Evolutionary conservation across 2,113 vertebrate species (phyloP), one percentile per base, ranked within the genome.

Genomic region (Zootoca vivipara): DNA sequence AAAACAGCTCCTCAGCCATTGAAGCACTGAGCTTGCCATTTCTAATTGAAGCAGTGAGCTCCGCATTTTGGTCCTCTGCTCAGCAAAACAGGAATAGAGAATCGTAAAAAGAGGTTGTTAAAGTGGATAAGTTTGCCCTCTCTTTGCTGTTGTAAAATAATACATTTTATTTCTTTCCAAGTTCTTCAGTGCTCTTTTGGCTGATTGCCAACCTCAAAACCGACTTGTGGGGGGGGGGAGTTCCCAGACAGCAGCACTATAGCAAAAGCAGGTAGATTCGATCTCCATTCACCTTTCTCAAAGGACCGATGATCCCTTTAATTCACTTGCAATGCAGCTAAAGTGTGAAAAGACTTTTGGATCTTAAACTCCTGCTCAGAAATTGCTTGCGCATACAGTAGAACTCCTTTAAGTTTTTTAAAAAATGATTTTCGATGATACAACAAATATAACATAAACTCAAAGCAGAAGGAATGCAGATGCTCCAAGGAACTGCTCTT

Each of bases 181-280:
- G 87, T 92, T 96, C 10, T 92, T 87, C 94, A 91, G 75, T 91
- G 87, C 87, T 87, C 78, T 91, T 96, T 96, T 92, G 89, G 90
- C 18, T 91, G 88, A 73, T 88, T 94, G 91, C 91, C 92, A 93
- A 75, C 52, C 77, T 73, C 78, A 92, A 87, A 95, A 92, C 74
- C 94, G 87, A 88, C 75, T 93, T 95, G 67, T 93, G 89, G 94
- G 58, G 4, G 58, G 8, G 8, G 90, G 89, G 85, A 77, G 81
- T 77, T 93, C 89, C 92, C 88, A 91, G 46, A 52, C 10, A 52
- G 46, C 79, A 86, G 52, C 22, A 58, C 85, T 96, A n/a, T 91
- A 86, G 90, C 84, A 96, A 90, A 94, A 80, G 73, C 1, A n/a
- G 67, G n/a, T 69, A 82, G 91, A 87, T 85, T 5, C 22, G 73